Conservation (phyloP, 2,888 invertebrate species). For the Schizotus pectinicornis region DNA sequence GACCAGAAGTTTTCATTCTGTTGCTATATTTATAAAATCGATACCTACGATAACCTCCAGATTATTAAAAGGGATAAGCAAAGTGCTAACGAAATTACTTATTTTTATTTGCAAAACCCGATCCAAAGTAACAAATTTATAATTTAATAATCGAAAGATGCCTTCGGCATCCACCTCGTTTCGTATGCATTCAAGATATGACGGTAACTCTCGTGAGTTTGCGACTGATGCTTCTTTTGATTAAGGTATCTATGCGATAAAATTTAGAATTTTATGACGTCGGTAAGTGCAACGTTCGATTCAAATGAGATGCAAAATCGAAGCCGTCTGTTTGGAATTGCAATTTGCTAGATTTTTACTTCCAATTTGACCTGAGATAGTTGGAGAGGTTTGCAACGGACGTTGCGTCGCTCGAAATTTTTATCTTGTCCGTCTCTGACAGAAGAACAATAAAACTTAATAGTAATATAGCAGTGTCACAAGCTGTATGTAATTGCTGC, state of each 20-base stretch:
- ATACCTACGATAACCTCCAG: background rate
- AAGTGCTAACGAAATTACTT: too few relatives aligned
- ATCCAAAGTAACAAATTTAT: too few relatives aligned
- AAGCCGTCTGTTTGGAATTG: slow-evolving; percentile 9
- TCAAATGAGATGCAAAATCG: slow-evolving; percentile 22
- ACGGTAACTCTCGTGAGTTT: slow-evolving; percentile 4
- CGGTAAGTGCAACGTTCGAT: slow-evolving; percentile 7
- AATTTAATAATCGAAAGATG: too few relatives aligned
- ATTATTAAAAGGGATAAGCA: too few relatives aligned
- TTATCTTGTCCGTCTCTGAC: background rate
- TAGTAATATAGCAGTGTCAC: slow-evolving; percentile 28
- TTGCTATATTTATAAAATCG: background rate
- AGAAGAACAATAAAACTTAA: slow-evolving; percentile 27
- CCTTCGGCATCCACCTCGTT: too few relatives aligned
- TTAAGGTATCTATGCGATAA: slow-evolving; percentile 12
- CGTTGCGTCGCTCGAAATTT: background rate
- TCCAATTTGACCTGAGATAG: background rate
- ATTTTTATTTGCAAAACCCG: too few relatives aligned
- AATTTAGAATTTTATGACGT: slow-evolving; percentile 14
- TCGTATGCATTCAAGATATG: background rate
- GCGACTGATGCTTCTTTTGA: slow-evolving; percentile 10
- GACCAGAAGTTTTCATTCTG: slow-evolving; percentile 2
- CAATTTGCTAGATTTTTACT: slow-evolving; percentile 7
- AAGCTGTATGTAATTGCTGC: slow-evolving; percentile 30
- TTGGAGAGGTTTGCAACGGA: background rate